These are phyloP conservation scores for Lasioglossum leucozonium DNA, from an alignment of 2,888 invertebrate genomes.

Conservation along the genomic window DNA sequence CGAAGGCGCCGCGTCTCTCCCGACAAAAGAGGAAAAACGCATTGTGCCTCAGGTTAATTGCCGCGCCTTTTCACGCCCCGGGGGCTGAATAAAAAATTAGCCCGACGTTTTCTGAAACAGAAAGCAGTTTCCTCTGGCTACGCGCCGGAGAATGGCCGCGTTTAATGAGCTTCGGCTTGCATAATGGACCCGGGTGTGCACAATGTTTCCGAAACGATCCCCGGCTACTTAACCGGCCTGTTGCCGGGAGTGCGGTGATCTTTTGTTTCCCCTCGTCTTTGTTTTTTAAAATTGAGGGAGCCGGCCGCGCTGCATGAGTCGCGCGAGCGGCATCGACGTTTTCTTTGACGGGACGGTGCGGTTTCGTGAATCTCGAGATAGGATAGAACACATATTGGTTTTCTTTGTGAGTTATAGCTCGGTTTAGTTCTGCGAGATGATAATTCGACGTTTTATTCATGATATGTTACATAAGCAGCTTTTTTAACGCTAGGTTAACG, in stretches of 20 bases:
- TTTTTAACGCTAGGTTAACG: no score
- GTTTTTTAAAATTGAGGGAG: background rate
- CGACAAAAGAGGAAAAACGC: slow-evolving; percentile 48
- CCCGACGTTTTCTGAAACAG: background rate
- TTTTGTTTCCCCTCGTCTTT: background rate
- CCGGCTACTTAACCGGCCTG: background rate
- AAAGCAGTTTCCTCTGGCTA: background rate
- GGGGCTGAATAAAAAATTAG: slow-evolving; percentile 48
- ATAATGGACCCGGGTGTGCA: slow-evolving; percentile 1
- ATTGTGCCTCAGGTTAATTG: slow-evolving; percentile 55
- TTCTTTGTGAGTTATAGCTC: background rate
- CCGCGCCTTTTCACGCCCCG: slow-evolving; percentile 37
- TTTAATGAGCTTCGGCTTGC: background rate
- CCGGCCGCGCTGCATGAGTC: background rate
- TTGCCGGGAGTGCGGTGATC: background rate
- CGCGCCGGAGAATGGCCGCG: background rate
- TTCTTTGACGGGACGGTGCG: background rate
- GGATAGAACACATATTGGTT: background rate
- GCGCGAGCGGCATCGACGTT: background rate
- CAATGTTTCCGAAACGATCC: background rate
- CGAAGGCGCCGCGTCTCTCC: background rate
- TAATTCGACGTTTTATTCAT: background rate
- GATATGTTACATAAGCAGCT: background rate
- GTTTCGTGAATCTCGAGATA: background rate
- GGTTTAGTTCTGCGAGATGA: background rate